Evolutionary conservation across 2,113 vertebrate genomes (phyloP).

Genomic region (Clarias macrocephalus): DNA sequence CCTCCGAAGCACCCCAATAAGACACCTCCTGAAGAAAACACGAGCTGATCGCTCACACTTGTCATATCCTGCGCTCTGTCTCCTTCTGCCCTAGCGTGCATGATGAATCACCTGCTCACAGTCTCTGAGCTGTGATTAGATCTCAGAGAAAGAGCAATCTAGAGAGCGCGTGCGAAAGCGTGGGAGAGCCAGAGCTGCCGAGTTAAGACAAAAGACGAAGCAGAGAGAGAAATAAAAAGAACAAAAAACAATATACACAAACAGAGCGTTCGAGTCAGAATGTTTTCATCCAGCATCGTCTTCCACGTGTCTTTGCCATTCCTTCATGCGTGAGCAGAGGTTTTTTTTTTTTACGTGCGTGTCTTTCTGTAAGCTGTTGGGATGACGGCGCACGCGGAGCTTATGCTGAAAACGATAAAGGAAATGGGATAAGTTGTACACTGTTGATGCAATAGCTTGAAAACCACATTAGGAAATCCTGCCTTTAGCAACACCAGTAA

Average conservation of each 20-base stretch:
- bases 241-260: neutral
- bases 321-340: neutral
- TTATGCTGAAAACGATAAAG: neutral
- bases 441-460: constrained; percentile 36
- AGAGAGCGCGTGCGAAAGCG: constrained; percentile 22
- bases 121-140: constrained; percentile 44
- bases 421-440: neutral
- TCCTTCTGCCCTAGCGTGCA: constrained; percentile 30
- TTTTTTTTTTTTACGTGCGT: neutral
- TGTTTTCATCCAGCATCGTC: neutral
- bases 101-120: constrained; percentile 44
- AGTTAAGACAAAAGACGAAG: constrained; percentile 18
- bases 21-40: constrained; percentile 2
- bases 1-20: neutral
- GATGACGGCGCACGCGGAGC: neutral
- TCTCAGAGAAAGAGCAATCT: constrained; percentile 39
- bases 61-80: constrained; percentile 36
- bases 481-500: constrained; percentile 26
- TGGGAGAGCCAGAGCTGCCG: neutral
- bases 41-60: constrained; percentile 27
- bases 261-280: neutral
- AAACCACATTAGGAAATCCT: constrained; percentile 32
- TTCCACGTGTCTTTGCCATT: constrained; percentile 2
- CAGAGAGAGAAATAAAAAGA: neutral
- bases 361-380: constrained; percentile 1